Evolutionary conservation across 2,113 vertebrate genomes (phyloP).

Genomic region (Cairina moschata): DNA sequence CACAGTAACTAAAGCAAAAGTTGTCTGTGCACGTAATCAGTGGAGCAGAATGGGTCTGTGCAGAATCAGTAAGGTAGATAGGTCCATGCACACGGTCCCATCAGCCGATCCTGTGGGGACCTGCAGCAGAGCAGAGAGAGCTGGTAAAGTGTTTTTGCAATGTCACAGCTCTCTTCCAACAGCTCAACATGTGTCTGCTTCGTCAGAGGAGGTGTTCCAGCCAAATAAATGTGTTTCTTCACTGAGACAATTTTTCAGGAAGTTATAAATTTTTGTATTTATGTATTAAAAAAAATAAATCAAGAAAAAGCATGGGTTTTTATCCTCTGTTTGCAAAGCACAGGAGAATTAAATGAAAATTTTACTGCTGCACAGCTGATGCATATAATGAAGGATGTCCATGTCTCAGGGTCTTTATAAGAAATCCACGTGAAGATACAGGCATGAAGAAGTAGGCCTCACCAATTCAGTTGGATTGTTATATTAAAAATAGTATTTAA

Average conservation of each 20-base stretch:
- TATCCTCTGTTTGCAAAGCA: neutral
- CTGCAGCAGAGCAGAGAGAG: neutral
- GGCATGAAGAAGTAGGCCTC: neutral
- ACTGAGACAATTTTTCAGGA: neutral
- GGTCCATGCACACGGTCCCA: neutral
- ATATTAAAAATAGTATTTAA: neutral
- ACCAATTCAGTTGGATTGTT: neutral
- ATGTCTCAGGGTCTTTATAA: neutral
- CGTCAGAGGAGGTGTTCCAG: neutral
- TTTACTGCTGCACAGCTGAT: neutral
- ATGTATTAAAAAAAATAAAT: neutral
- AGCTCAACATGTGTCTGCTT: neutral
- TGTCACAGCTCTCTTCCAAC: neutral
- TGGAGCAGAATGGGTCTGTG: rapidly evolving
- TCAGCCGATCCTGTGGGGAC: neutral
- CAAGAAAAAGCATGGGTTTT: neutral
- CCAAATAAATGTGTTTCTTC: neutral
- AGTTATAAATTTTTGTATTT: rapidly evolving
- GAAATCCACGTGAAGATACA: neutral
- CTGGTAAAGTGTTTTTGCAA: neutral
- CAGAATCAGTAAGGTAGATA: neutral
- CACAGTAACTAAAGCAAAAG: neutral
- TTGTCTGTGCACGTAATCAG: rapidly evolving
- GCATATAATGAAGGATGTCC: neutral
- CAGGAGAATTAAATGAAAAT: neutral